phyloP scores from a whole-genome alignment of 2,888 invertebrate genomes.

The Cyrtodaria siliqua region DNA sequence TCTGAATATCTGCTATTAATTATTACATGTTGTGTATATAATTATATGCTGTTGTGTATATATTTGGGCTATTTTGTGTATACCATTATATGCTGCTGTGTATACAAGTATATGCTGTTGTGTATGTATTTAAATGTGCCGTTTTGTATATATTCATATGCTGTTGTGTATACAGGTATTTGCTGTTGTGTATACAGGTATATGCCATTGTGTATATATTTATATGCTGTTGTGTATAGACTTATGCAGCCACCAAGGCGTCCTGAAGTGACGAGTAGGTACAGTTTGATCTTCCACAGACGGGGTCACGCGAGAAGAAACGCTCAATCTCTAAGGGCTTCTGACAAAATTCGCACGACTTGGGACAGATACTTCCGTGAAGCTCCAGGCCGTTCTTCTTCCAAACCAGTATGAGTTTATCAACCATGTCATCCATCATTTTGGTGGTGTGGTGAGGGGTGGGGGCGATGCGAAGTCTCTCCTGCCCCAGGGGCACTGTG shows the following conservation, averaged over 20 bases:
- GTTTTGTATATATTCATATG: too few relatives aligned
- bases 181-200: too few relatives aligned
- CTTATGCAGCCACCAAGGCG: slow-evolving; percentile 54
- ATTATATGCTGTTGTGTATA: too few relatives aligned
- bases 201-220: too few relatives aligned
- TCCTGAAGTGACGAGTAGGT: slow-evolving; percentile 78
- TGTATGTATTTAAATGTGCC: too few relatives aligned
- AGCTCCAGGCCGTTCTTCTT: slow-evolving; percentile 89
- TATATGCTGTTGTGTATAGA: too few relatives aligned
- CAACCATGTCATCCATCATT: slow-evolving; percentile 92
- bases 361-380: slow-evolving; percentile 71
- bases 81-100: too few relatives aligned
- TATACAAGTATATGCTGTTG: too few relatives aligned
- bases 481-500: slow-evolving; percentile 96
- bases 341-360: slow-evolving; percentile 76
- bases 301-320: slow-evolving; percentile 71
- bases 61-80: too few relatives aligned
- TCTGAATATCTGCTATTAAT: too few relatives aligned
- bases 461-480: slow-evolving; percentile 96
- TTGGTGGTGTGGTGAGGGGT: slow-evolving; percentile 96
- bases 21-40: too few relatives aligned
- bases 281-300: slow-evolving; percentile 79
- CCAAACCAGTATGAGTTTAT: slow-evolving; percentile 91
- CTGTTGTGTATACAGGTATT: too few relatives aligned
- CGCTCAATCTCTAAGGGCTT: slow-evolving; percentile 72